phyloP scores from a whole-genome alignment of 2,113 vertebrate genomes.

The Upupa epops region DNA sequence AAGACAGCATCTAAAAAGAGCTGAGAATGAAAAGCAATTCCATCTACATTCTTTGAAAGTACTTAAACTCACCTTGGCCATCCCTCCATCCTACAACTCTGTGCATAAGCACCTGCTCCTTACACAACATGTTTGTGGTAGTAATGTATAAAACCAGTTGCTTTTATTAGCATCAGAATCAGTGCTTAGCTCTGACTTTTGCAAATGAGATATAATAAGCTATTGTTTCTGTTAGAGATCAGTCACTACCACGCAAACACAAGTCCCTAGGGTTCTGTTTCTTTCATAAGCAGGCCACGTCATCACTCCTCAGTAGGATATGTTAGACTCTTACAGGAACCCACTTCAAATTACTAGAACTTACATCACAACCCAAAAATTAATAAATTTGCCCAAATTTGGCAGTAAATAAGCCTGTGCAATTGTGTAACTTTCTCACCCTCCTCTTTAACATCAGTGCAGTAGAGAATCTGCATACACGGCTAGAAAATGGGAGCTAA shows the following conservation, averaged over 20 bases:
- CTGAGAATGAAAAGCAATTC: neutral
- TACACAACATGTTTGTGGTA: neutral
- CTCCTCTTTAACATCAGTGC: conserved; percentile 1
- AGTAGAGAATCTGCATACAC: neutral
- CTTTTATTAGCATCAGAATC: neutral
- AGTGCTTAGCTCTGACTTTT: neutral
- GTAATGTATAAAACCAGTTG: neutral
- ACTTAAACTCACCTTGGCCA: neutral
- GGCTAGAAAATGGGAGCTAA: neutral
- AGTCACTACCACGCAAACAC: neutral
- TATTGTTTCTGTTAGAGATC: neutral
- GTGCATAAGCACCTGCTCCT: neutral
- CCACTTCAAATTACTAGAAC: neutral
- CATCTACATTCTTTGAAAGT: neutral
- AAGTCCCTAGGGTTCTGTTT: neutral
- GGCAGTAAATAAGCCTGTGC: neutral
- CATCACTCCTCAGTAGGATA: neutral
- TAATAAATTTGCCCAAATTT: neutral
- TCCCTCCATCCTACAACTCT: neutral
- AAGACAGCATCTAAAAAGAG: neutral
- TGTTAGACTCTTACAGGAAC: neutral
- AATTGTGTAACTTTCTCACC: neutral
- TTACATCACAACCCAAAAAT: neutral
- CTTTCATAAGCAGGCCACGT: neutral
- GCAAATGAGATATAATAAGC: neutral